Percentiles rank a stretch among this genome's conserved stretches.
Conservation (phyloP, 2,113 vertebrate genomes). For the Varanus komodoensis region DNA sequence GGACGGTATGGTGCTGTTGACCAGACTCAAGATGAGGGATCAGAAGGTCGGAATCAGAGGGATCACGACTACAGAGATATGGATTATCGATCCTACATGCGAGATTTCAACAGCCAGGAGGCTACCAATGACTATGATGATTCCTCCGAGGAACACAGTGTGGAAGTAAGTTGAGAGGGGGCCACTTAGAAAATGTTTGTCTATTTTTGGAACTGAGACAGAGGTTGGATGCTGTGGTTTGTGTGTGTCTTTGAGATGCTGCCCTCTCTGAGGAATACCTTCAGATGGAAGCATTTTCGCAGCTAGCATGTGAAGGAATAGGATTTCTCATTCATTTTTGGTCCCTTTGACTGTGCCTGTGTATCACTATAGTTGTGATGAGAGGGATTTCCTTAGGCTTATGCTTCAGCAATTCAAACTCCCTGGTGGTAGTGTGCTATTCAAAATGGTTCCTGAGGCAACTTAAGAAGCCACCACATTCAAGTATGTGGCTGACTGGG, state of each 20-base stretch:
- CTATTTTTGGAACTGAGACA: background rate
- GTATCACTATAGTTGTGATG: background rate
- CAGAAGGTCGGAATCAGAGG: slow-evolving; percentile 67
- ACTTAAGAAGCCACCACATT: background rate
- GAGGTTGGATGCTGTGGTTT: background rate
- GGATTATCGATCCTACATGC: slow-evolving; percentile 76
- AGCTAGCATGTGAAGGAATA: background rate
- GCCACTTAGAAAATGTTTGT: background rate
- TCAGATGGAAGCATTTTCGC: background rate
- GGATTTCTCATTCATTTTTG: background rate
- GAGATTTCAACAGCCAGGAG: slow-evolving; percentile 76
- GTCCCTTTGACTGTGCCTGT: background rate
- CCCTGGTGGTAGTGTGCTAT: background rate
- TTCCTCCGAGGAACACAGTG: slow-evolving; percentile 72
- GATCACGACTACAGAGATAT: slow-evolving; percentile 90
- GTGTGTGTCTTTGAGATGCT: background rate
- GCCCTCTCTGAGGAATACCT: slow-evolving; percentile 43
- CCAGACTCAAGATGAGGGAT: slow-evolving; percentile 61
- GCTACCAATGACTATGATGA: slow-evolving; percentile 70
- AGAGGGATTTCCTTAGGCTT: background rate
- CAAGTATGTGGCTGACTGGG: too few species aligned
- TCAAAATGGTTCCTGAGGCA: background rate
- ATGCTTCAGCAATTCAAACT: background rate
- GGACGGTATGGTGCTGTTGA: slow-evolving; percentile 84
- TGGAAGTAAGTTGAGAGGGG: slow-evolving; percentile 54